Percentiles rank a stretch among this genome's conserved stretches.
Evolutionary conservation across 1,140 invertebrate genomes (phyloP).

Genomic region (Drosophila yakuba): DNA sequence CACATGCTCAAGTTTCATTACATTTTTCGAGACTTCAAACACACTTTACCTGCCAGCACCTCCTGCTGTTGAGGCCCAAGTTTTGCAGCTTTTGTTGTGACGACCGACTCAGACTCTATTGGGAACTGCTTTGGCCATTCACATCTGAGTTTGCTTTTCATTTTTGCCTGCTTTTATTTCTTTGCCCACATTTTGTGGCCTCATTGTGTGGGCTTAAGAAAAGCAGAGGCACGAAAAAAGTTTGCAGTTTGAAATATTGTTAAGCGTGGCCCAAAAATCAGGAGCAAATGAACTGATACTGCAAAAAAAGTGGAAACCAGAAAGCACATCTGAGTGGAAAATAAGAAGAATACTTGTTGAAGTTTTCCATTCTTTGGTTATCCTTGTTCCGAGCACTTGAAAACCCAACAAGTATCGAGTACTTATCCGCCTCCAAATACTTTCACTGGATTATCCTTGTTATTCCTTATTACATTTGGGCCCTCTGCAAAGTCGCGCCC

Average conservation of each 20-base stretch:
- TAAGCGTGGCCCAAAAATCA: constrained; percentile 51
- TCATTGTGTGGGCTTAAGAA: constrained; percentile 46
- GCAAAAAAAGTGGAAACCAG: neutral
- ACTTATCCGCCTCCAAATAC: constrained; percentile 38
- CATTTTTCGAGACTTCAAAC: constrained; percentile 2
- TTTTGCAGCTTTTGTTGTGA: constrained; percentile 19
- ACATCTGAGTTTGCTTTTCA: constrained; percentile 63
- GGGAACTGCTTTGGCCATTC: constrained; percentile 47
- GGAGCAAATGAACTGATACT: constrained; percentile 61
- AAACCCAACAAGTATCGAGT: constrained; percentile 24
- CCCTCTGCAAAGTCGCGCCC: constrained; percentile 32
- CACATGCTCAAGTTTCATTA: neutral
- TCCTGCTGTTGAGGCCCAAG: constrained; percentile 5
- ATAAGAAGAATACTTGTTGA: constrained; percentile 32
- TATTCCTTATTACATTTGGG: constrained; percentile 31
- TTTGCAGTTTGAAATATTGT: constrained; percentile 80
- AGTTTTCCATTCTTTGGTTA: constrained; percentile 61
- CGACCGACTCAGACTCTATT: constrained; percentile 25
- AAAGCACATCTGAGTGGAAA: constrained; percentile 63
- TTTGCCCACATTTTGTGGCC: constrained; percentile 33
- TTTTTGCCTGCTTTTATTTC: constrained; percentile 38
- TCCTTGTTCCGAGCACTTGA: constrained; percentile 21
- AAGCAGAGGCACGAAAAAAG: constrained; percentile 56
- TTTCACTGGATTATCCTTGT: constrained; percentile 65
- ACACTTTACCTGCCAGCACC: constrained; percentile 16